A percentile compares a stretch with the other conserved stretches of the same genome.
phyloP scores from a whole-genome alignment of 1,140 invertebrate genomes.

The Nebria ingens region DNA sequence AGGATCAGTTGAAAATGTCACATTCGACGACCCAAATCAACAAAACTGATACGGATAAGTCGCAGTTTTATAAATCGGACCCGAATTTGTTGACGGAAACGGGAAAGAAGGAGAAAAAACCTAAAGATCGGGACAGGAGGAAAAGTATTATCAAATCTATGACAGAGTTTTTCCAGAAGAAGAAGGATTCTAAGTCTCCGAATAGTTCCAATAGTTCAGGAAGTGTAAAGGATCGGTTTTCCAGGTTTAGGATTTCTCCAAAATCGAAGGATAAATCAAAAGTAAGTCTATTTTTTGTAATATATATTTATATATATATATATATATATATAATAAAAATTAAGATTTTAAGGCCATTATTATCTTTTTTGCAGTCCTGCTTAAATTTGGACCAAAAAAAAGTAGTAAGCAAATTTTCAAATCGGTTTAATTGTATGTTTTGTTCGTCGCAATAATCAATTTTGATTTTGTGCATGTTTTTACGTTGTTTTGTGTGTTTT shows the following conservation, averaged over 20 bases:
- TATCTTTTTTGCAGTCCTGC: conserved; percentile 35
- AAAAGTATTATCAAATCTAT: conserved; percentile 78
- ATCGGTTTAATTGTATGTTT: too few relatives aligned
- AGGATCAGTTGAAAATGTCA: conserved; percentile 1
- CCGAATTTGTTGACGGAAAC: conserved; percentile 40
- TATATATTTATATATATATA: conserved; percentile 12
- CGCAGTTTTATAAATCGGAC: conserved; percentile 41
- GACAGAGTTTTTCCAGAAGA: conserved; percentile 67
- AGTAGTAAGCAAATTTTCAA: conserved; percentile 36
- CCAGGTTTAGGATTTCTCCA: conserved; percentile 49
- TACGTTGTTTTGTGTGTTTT: conserved; percentile 16
- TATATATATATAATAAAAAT: conserved; percentile 1
- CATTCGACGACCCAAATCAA: neutral
- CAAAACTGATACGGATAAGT: conserved; percentile 6
- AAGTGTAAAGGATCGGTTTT: conserved; percentile 42
- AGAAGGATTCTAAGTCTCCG: conserved; percentile 29
- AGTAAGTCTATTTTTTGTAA: conserved; percentile 36
- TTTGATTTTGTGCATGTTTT: conserved; percentile 12
- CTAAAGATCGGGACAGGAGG: conserved; percentile 55
- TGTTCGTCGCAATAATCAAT: too few relatives aligned
- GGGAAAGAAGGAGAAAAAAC: conserved; percentile 38
- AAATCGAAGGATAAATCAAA: conserved; percentile 59
- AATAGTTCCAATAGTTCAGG: conserved; percentile 14
- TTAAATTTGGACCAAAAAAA: conserved; percentile 37
- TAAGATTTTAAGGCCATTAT: conserved; percentile 5